Percentiles rank a stretch among this genome's conserved stretches.
Evolutionary conservation across 2,113 vertebrate species (phyloP).

Genomic region (Chamaea fasciata): DNA sequence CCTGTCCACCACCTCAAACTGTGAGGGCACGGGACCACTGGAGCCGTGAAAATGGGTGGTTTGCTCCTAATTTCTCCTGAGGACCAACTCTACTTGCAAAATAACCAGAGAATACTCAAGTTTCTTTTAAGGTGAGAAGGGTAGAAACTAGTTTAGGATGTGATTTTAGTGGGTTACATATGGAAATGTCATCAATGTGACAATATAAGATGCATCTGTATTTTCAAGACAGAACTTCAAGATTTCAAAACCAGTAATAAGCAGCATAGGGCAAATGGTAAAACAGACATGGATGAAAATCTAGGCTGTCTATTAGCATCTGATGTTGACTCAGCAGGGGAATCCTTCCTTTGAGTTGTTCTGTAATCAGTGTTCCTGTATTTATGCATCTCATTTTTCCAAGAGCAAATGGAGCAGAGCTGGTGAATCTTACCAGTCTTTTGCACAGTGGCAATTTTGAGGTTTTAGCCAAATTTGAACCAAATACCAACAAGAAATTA

Average conservation of each 20-base stretch:
- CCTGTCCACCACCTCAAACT: background rate
- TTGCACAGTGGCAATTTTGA: background rate
- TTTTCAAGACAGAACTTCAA: background rate
- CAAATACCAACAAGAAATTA: background rate
- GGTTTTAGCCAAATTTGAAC: background rate
- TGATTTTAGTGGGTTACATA: background rate
- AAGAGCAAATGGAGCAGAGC: constrained; percentile 10
- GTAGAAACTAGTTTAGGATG: background rate
- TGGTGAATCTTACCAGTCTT: background rate
- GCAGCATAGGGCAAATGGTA: background rate
- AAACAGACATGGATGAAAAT: background rate
- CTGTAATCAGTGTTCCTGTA: constrained; percentile 48
- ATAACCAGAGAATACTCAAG: background rate
- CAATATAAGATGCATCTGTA: background rate
- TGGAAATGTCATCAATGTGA: background rate
- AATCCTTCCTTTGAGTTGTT: constrained; percentile 41
- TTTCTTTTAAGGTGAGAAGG: background rate
- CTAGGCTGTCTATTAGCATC: constrained; percentile 31
- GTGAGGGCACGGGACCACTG: background rate
- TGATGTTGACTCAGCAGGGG: constrained; percentile 60
- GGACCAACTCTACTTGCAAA: background rate
- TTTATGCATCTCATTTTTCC: constrained; percentile 62
- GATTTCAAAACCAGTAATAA: background rate
- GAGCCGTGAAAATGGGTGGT: background rate
- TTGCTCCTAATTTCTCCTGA: background rate